phyloP scores from a whole-genome alignment of 1,140 invertebrate genomes.

The Nasonia longicornis region DNA sequence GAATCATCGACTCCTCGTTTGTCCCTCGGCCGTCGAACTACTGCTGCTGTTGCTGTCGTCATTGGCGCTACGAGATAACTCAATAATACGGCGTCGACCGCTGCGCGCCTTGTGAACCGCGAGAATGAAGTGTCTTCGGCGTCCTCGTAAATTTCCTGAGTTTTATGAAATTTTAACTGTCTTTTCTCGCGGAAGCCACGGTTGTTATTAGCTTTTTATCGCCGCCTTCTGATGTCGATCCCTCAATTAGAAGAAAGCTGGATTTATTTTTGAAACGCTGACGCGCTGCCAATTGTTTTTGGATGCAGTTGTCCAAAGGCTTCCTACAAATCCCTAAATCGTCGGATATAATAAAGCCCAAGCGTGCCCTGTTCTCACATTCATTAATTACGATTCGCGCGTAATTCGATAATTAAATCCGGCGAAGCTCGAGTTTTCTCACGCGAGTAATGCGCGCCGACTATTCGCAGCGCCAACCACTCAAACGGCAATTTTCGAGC shows the following conservation, averaged over 20 bases:
- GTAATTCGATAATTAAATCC: constrained; percentile 15
- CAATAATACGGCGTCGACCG: neutral
- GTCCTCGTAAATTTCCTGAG: neutral
- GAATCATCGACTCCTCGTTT: neutral
- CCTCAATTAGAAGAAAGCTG: neutral
- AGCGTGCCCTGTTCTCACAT: neutral
- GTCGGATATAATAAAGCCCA: neutral
- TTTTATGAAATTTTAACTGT: neutral
- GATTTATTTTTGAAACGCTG: too few species aligned
- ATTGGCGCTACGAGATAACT: neutral
- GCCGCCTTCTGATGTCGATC: neutral
- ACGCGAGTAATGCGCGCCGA: neutral
- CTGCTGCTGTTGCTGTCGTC: neutral
- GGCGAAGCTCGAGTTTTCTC: neutral
- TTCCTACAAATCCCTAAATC: neutral
- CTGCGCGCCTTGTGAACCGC: neutral
- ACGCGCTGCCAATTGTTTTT: too few species aligned
- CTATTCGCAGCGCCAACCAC: neutral
- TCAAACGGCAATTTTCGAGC: constrained; percentile 19
- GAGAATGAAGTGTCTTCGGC: neutral
- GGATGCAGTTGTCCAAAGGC: too few species aligned
- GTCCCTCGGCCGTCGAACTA: neutral
- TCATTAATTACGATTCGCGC: neutral
- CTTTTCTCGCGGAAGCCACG: neutral
- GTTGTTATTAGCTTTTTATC: neutral